Conservation (phyloP, 2,888 invertebrate species). For the Junonia oenone region DNA sequence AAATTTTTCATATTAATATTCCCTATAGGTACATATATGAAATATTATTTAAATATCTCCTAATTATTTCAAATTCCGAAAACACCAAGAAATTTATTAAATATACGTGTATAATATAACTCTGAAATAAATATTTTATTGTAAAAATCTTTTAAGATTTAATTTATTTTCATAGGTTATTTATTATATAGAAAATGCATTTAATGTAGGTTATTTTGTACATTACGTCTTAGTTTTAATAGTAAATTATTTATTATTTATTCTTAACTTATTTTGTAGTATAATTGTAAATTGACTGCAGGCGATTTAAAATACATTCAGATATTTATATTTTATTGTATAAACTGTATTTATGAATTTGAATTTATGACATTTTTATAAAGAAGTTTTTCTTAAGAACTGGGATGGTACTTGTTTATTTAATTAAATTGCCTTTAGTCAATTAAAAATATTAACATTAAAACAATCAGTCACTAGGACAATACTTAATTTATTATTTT, state of each 20-base stretch:
- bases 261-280: not conserved
- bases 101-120: too few species aligned
- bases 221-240: conserved; percentile 1
- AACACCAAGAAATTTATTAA: too few species aligned
- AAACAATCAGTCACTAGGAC: conserved; percentile 59
- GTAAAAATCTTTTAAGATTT: not conserved
- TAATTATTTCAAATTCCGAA: too few species aligned
- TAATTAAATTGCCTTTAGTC: conserved; percentile 4
- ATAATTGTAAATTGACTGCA: conserved; percentile 3
- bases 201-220: conserved; percentile 13
- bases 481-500: conserved; percentile 31
- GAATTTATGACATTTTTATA: not conserved
- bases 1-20: too few species aligned
- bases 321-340: not conserved
- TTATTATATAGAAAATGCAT: conserved; percentile 7
- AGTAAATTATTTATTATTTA: not conserved
- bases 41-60: too few species aligned
- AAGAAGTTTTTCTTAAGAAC: not conserved
- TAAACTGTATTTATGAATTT: not conserved
- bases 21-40: too few species aligned
- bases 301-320: not conserved
- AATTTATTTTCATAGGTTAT: not conserved
- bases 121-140: too few species aligned
- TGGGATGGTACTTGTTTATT: not conserved
- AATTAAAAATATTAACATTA: conserved; percentile 24